Conservation (phyloP, 2,888 invertebrate genomes). For the Amphipoea oculea region DNA sequence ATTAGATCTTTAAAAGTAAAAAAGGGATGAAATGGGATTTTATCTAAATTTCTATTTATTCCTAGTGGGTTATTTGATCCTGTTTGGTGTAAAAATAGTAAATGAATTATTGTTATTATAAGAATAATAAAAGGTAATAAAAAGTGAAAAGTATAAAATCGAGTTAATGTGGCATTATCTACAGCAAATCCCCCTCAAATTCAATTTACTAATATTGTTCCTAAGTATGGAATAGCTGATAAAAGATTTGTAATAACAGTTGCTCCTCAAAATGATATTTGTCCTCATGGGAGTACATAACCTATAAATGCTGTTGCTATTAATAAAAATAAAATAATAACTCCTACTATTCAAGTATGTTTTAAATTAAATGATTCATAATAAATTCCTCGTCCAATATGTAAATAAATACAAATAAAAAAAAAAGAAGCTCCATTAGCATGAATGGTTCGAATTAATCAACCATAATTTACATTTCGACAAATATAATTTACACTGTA, state of each 20-base stretch:
- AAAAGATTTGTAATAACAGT: conserved; percentile 95
- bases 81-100: conserved; percentile 92
- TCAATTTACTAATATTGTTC: conserved; percentile 92
- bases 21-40: conserved; percentile 93
- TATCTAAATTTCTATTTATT: conserved; percentile 91
- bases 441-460: conserved; percentile 92
- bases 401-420: conserved; percentile 93
- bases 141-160: conserved; percentile 94
- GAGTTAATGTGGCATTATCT: conserved; percentile 93
- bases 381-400: conserved; percentile 92
- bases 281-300: conserved; percentile 94
- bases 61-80: conserved; percentile 92
- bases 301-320: conserved; percentile 95
- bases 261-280: conserved; percentile 95
- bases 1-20: conserved; percentile 92
- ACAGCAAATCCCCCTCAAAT: conserved; percentile 95
- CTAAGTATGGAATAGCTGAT: conserved; percentile 93
- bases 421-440: conserved; percentile 94
- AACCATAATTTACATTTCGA: conserved; percentile 93
- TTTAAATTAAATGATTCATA: conserved; percentile 88
- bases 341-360: conserved; percentile 92
- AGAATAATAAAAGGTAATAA: conserved; percentile 92
- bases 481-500: conserved; percentile 92
- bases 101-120: conserved; percentile 91
- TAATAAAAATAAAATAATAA: conserved; percentile 92